Conservation (phyloP, 2,797 vertebrate species). For the Hybognathus amarus region DNA sequence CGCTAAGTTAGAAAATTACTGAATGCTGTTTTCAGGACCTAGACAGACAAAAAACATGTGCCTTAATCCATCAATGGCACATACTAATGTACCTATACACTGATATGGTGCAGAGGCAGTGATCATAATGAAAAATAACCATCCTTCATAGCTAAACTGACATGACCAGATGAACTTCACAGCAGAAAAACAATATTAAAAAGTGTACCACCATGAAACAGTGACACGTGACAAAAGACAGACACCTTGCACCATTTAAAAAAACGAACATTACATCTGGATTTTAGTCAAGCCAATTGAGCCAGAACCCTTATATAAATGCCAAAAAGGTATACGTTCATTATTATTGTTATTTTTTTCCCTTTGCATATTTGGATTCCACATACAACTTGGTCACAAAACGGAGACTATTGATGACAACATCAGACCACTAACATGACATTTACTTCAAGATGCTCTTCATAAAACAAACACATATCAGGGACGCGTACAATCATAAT, state of each 20-base stretch:
- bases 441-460: constrained; percentile 60
- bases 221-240: constrained; percentile 39
- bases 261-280: constrained; percentile 39
- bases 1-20: not conserved
- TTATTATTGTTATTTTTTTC: constrained; percentile 45
- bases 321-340: constrained; percentile 12
- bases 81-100: constrained; percentile 28
- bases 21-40: constrained; percentile 24
- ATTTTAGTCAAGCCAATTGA: constrained; percentile 30
- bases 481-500: constrained; percentile 45
- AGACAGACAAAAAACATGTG: constrained; percentile 23
- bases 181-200: constrained; percentile 1
- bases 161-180: constrained; percentile 25
- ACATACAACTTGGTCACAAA: constrained; percentile 60
- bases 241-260: constrained; percentile 56
- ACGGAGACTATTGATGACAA: constrained; percentile 62
- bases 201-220: constrained; percentile 41
- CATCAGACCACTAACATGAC: constrained; percentile 64
- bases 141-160: constrained; percentile 21
- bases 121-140: constrained; percentile 18
- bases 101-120: constrained; percentile 53
- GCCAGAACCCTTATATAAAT: not conserved
- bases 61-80: constrained; percentile 22
- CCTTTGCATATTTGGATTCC: constrained; percentile 58
- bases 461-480: constrained; percentile 47